Percentiles rank a stretch among this genome's conserved stretches.
phyloP scores from a whole-genome alignment of 2,888 invertebrate genomes.

The Tuberolachnus salignus region DNA sequence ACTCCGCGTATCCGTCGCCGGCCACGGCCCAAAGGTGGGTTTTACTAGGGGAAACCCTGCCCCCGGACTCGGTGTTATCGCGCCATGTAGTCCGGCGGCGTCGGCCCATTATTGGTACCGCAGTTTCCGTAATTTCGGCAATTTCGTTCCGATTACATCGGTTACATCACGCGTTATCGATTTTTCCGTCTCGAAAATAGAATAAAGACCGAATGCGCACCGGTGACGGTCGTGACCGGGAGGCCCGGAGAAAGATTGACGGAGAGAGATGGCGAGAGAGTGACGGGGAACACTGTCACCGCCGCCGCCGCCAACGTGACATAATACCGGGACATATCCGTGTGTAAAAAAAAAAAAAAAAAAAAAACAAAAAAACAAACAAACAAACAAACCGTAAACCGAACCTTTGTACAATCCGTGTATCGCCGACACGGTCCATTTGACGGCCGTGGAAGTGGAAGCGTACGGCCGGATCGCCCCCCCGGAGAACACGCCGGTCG shows the following conservation, averaged over 20 bases:
- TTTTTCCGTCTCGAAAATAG: not conserved
- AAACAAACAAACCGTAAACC: conserved; percentile 37
- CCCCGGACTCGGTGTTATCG: not conserved
- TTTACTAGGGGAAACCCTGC: not conserved
- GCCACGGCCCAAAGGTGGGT: conserved; percentile 23
- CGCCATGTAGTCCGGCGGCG: not conserved
- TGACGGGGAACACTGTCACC: not conserved
- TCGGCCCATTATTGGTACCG: not conserved
- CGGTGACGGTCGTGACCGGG: too few relatives aligned
- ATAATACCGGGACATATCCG: conserved; percentile 40
- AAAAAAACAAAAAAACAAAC: conserved; percentile 28
- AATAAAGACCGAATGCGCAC: not conserved
- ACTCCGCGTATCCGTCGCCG: too few relatives aligned
- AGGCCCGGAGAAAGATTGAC: not conserved
- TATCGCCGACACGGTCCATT: conserved; percentile 35
- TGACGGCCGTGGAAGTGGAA: conserved; percentile 3
- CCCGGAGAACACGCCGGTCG: not conserved
- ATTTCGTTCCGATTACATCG: conserved; percentile 49
- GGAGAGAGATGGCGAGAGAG: conserved; percentile 13
- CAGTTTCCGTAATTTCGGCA: conserved; percentile 13
- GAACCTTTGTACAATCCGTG: conserved; percentile 10
- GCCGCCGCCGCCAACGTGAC: not conserved
- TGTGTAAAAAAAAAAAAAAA: conserved; percentile 13
- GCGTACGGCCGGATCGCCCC: not conserved
- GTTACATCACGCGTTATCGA: conserved; percentile 16